These are phyloP conservation scores for Vireo altiloquus DNA, from an alignment of 2,113 vertebrate genomes.

Conservation along the genomic window DNA sequence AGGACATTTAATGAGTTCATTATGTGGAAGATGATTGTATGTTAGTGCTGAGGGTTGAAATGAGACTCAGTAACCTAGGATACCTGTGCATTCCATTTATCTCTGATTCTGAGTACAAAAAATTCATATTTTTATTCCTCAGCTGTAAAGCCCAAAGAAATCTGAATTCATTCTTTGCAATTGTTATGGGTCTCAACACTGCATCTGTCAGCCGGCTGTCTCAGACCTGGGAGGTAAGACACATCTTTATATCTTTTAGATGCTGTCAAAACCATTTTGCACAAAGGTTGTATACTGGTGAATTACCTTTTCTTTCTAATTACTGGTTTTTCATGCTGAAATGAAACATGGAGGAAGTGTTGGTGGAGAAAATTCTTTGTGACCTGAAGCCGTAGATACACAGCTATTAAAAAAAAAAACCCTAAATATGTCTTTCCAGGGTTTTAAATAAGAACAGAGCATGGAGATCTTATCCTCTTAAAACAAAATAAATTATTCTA, in stretches of 20 bases:
- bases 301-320: not conserved
- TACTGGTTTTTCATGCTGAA: not conserved
- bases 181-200: constrained; percentile 97
- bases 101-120: not conserved
- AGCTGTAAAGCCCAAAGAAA: constrained; percentile 97
- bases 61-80: constrained; percentile 16
- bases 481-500: not conserved
- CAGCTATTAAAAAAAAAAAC: not conserved
- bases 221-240: constrained; percentile 95
- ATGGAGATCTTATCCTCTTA: not conserved
- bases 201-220: constrained; percentile 91
- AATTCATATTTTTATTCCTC: constrained; percentile 42
- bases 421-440: not conserved
- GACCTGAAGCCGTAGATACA: not conserved
- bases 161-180: constrained; percentile 96
- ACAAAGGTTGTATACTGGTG: not conserved
- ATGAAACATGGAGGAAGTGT: not conserved
- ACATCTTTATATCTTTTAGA: not conserved
- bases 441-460: not conserved
- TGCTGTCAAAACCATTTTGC: not conserved
- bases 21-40: constrained; percentile 31
- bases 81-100: constrained; percentile 3
- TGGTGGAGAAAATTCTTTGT: not conserved
- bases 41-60: constrained; percentile 31
- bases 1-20: constrained; percentile 57